Conservation (phyloP, 2,888 invertebrate species). For the Patella pellucida region DNA sequence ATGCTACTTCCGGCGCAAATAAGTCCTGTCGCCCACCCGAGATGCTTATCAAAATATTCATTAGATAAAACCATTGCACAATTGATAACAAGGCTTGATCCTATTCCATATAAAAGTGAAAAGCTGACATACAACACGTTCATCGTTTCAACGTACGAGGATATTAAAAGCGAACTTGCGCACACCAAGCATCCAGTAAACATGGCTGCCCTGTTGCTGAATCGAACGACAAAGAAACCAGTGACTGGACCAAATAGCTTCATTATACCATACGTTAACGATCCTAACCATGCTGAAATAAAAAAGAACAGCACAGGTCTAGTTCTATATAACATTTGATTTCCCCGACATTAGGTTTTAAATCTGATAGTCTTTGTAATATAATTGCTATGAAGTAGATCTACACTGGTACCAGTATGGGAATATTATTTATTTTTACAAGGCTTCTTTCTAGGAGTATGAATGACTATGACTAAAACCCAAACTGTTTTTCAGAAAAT, state of each 20-base stretch:
- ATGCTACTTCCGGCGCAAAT: constrained; percentile 58
- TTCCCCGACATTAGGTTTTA: no score
- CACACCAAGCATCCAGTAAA: constrained; percentile 52
- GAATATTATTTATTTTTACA: no score
- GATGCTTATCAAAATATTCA: constrained; percentile 58
- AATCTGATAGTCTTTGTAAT: no score
- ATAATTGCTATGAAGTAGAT: no score
- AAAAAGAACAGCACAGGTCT: background rate
- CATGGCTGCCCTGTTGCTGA: constrained; percentile 49
- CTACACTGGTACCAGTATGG: no score
- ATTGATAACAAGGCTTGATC: constrained; percentile 53
- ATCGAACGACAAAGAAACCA: constrained; percentile 45
- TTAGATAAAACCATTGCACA: constrained; percentile 57
- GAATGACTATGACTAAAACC: no score
- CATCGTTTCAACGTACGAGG: constrained; percentile 52
- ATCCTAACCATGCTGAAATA: constrained; percentile 62
- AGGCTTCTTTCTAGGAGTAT: no score
- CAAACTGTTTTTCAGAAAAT: no score
- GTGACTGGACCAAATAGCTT: constrained; percentile 58
- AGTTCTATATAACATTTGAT: no score
- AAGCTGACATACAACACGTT: constrained; percentile 51
- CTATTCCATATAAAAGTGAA: constrained; percentile 58
- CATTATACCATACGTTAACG: constrained; percentile 55
- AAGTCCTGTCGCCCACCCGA: constrained; percentile 56
- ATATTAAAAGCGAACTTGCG: constrained; percentile 43